Percentiles rank a stretch among this genome's conserved stretches.
These are phyloP conservation scores for Clarias platycephalus DNA, from an alignment of 2,797 vertebrate species.

Conservation along the genomic window DNA sequence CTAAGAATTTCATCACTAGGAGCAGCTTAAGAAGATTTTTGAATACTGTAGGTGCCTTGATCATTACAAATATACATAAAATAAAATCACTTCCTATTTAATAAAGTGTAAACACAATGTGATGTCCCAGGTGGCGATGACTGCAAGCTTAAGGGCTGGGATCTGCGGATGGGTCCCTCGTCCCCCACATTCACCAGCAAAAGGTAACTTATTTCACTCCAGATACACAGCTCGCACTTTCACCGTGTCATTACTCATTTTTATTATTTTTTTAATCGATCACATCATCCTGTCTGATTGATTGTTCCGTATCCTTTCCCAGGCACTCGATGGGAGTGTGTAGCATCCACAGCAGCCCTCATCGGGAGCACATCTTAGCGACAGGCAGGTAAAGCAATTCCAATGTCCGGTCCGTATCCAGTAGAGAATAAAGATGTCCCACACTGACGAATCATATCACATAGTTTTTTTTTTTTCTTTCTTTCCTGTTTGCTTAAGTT, in stretches of 20 bases:
- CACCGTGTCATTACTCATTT: not conserved
- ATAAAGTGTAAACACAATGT: not conserved
- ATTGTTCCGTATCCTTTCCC: constrained; percentile 6
- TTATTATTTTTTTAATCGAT: too few relatives aligned
- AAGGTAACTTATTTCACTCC: constrained; percentile 63
- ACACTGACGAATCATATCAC: not conserved
- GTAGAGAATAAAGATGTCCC: not conserved
- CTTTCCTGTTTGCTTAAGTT: constrained; percentile 71
- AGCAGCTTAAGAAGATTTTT: too few relatives aligned
- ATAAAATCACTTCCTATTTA: not conserved
- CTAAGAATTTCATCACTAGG: too few relatives aligned
- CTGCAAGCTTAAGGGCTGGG: constrained; percentile 90
- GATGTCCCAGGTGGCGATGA: constrained; percentile 87
- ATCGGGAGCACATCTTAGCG: constrained; percentile 83
- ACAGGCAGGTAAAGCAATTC: constrained; percentile 85
- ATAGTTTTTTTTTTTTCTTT: not conserved
- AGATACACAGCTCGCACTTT: not conserved
- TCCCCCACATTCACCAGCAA: constrained; percentile 80
- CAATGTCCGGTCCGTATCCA: not conserved
- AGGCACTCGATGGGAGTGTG: constrained; percentile 96
- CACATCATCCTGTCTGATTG: not conserved
- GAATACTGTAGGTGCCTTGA: not conserved
- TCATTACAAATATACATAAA: not conserved
- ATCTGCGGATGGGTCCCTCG: constrained; percentile 74
- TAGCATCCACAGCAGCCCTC: constrained; percentile 90